Base-by-base conservation (phyloP, 2,113 vertebrate species). In the Tenrec ecaudatus region DNA sequence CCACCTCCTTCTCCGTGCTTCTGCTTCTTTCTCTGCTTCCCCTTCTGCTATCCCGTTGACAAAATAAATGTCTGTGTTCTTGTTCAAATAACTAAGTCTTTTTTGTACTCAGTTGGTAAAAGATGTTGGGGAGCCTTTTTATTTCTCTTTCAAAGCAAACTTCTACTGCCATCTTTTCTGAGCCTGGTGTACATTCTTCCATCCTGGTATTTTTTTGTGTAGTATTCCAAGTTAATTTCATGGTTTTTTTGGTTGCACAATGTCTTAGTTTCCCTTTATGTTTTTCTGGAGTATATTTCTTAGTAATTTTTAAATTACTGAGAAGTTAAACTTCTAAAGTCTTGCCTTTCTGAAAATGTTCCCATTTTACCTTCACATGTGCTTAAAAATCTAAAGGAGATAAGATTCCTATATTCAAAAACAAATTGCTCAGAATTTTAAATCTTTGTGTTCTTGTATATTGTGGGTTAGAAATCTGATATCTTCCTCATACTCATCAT, bases 41-140 rank as follows among this genome's bases (percentile, higher is more conserved):
- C 22, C 62, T 82, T 92, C 47, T 71, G 53, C 31, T 22, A 23
- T 57, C 31, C 88, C 58, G 81, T 87, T 95, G 76, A 95, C 64
- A 85, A 90, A 95, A 90, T 29, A 95, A 92, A 86, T 76, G 66
- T 58, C 17, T 90, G 66, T 58, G 17, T 90, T 3, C 40, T 93
- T 83, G 47, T 25, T 71, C 80, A 80, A 86, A 77, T 68, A 88
- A 62, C 60, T n/a, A 79, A 94, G 43, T 40, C 31, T 58, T 78
- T 19, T 33, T 73, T 38, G 20, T 91, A 80, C 86, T 83, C 92
- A 95, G 85, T 93, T 84, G 92, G 57, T 75, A 60, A 85, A 68
- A 76, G 29, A 29, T 84, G 38, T 85, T 77, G 25, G 36, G 29
- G 31, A 5, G 16, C 29, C 29, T 82, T 11, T 88, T 82, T 15